Conservation (phyloP, 2,113 vertebrate species). For the Marmota monax region DNA sequence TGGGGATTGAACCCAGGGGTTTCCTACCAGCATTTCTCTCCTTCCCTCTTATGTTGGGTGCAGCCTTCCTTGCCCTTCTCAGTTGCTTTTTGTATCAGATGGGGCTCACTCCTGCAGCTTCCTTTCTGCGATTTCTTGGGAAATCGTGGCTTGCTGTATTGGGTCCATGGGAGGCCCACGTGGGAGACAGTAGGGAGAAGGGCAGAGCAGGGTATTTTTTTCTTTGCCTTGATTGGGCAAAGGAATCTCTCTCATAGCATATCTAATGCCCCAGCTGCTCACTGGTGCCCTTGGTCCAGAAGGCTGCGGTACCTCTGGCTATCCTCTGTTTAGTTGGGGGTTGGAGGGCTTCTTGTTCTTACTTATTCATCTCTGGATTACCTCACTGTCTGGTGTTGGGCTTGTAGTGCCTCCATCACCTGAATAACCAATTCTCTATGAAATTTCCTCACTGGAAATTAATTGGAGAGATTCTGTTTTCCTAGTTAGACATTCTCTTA, state of each 20-base stretch:
- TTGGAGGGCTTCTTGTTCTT: not conserved
- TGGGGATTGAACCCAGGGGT: not conserved
- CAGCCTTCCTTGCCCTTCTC: too few relatives aligned
- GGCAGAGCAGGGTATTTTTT: not conserved
- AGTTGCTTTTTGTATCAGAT: not conserved
- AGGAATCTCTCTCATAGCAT: not conserved
- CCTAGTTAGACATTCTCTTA: not conserved
- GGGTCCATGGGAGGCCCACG: not conserved
- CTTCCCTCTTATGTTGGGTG: not conserved
- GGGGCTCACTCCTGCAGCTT: not conserved
- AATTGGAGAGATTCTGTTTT: slow-evolving; percentile 19
- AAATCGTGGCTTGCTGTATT: not conserved
- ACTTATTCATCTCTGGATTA: not conserved
- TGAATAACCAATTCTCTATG: not conserved
- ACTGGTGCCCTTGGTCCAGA: not conserved
- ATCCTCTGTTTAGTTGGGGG: not conserved
- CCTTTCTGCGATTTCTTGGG: not conserved
- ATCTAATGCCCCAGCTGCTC: not conserved
- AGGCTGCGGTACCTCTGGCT: not conserved
- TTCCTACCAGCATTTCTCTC: not conserved
- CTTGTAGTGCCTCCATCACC: not conserved
- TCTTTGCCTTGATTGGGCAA: not conserved
- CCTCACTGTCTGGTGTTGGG: not conserved
- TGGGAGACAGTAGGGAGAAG: not conserved
- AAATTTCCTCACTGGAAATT: slow-evolving; percentile 21